Evolutionary conservation across 2,113 vertebrate genomes (phyloP), one percentile per base, ranked within the genome.

Genomic region (Microcebus tavaratra): DNA sequence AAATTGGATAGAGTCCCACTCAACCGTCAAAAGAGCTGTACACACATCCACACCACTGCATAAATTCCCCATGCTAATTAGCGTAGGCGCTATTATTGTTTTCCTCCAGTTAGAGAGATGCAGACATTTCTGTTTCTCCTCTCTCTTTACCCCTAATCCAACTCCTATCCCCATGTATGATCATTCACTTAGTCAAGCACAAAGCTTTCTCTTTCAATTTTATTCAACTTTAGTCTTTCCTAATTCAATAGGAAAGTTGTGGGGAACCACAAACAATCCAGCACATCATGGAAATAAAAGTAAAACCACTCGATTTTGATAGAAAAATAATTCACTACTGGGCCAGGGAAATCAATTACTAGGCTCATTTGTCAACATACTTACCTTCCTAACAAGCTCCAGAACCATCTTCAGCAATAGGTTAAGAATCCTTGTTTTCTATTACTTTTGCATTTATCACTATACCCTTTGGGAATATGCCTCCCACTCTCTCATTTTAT

Each of bases 11-110:
- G 14, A 6, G 1, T 13, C 0, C 18, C 12, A 18, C n/a, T 59
- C 23, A 29, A 34, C 15, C 48, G 5, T 2, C 29, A 42, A 59
- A 93, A 48, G 29, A 84, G 6, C 4, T 81, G 1, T 36, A 5
- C 1, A 14, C 5, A 76, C 8, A 18, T 67, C 21, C 7, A 25
- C 21, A 75, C 1, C 0, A 7, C 23, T 59, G 18, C 2, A 25
- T 31, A 10, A 21, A 1, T 39, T 23, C 29, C 20, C 23, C 2
- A 1, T 20, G 23, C 3, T 85, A 8, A 65, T 63, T 8, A 31
- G 3, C 45, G 14, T 36, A 29, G 11, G 6, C 20, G 36, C 25
- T 65, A 25, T 10, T 48, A 48, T 48, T 27, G 29, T 45, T 75
- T 53, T 70, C 48, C 63, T n/a, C 13, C 3, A 75, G 23, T 42